phyloP scores from a whole-genome alignment of 2,888 invertebrate species.

The Nomada ferruginata region DNA sequence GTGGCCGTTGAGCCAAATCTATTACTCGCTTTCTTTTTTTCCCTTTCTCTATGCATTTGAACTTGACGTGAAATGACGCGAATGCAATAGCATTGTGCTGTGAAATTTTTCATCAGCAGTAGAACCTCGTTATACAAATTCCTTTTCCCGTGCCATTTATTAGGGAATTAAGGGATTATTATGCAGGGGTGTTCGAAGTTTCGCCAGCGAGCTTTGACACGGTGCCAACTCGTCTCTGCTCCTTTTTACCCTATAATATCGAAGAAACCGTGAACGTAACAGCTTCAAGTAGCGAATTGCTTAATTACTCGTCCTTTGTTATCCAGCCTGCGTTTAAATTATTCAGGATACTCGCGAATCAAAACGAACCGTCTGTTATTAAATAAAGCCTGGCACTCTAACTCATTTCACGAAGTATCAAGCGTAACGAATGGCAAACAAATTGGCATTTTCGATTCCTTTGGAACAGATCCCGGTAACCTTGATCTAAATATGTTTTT shows the following conservation, averaged over 20 bases:
- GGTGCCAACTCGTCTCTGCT: slow-evolving; percentile 78
- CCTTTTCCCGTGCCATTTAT: slow-evolving; percentile 46
- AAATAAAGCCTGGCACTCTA: not conserved
- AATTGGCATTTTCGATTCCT: slow-evolving; percentile 13
- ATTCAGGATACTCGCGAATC: not conserved
- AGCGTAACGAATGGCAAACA: not conserved
- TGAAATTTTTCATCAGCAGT: too few species aligned
- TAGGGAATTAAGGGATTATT: slow-evolving; percentile 70
- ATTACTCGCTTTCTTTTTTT: not conserved
- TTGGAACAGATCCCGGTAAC: slow-evolving; percentile 47
- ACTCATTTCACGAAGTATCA: not conserved
- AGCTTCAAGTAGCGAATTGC: slow-evolving; percentile 68
- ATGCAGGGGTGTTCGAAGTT: slow-evolving; percentile 73
- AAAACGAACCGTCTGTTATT: not conserved
- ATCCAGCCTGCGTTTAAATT: not conserved
- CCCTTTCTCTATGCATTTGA: not conserved
- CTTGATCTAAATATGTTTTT: slow-evolving; percentile 72
- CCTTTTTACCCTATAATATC: slow-evolving; percentile 50
- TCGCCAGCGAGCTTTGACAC: slow-evolving; percentile 79
- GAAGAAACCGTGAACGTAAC: slow-evolving; percentile 46
- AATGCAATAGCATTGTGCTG: too few species aligned
- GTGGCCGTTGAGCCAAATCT: not conserved
- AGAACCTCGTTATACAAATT: not conserved
- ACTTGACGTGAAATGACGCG: too few species aligned
- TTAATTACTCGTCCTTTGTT: slow-evolving; percentile 69